These are phyloP conservation scores for Corythornis vintsioides DNA, from an alignment of 2,113 vertebrate species.

Conservation along the genomic window DNA sequence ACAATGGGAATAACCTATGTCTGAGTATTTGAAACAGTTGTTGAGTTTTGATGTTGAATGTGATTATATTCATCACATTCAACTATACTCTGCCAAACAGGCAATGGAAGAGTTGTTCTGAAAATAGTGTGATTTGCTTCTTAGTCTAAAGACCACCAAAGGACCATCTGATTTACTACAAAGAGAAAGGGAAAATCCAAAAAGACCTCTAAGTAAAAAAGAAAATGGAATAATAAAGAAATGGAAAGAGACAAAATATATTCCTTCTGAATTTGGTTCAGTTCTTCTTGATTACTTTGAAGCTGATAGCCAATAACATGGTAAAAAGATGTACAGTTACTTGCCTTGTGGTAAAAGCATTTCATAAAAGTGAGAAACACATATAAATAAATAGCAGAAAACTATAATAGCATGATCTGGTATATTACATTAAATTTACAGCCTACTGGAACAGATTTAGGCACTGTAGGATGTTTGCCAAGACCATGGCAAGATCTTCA, in stretches of 20 bases:
- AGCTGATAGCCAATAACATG: background rate
- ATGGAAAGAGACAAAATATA: background rate
- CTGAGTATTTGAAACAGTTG: constrained; percentile 1
- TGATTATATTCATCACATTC: background rate
- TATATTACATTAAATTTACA: background rate
- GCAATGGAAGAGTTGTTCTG: background rate
- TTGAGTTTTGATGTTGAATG: background rate
- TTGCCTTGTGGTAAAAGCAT: background rate
- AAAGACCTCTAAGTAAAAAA: background rate
- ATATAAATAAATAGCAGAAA: background rate
- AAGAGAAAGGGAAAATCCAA: background rate
- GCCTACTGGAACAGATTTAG: background rate
- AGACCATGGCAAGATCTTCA: constrained; percentile 6
- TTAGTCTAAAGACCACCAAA: background rate
- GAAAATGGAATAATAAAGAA: background rate
- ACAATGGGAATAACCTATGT: background rate
- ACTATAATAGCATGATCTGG: background rate
- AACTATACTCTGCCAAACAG: background rate
- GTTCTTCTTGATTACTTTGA: background rate
- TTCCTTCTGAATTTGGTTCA: background rate
- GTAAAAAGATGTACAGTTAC: background rate
- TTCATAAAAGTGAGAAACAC: background rate
- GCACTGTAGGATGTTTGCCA: background rate
- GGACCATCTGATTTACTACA: background rate
- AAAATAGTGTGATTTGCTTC: background rate